These are phyloP conservation scores for Orthonychiurus folsomi DNA, from an alignment of 2,888 invertebrate species.

Conservation along the genomic window DNA sequence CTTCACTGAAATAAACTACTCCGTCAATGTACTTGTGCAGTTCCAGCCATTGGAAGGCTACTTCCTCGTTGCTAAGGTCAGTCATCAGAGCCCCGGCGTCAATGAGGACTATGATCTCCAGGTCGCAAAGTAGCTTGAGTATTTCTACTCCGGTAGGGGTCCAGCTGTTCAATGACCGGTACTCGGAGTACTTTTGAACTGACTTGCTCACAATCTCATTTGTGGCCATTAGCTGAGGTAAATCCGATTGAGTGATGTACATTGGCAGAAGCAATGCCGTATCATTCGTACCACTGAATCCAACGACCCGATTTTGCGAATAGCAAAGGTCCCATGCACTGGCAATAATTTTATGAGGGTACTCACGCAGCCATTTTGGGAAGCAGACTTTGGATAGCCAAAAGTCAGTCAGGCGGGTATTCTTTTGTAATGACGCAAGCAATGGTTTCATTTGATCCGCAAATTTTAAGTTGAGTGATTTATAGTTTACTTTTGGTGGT, in stretches of 20 bases:
- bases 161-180: not conserved
- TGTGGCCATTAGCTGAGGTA: not conserved
- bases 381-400: not conserved
- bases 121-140: not conserved
- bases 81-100: not conserved
- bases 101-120: not conserved
- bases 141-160: not conserved
- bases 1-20: slow-evolving; percentile 16
- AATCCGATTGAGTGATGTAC: not conserved
- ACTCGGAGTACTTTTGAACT: not conserved
- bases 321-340: not conserved
- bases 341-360: not conserved
- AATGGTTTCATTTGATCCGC: not conserved
- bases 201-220: not conserved
- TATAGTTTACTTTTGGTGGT: not conserved
- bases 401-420: not conserved
- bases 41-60: not conserved
- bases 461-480: not conserved
- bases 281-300: not conserved
- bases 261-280: not conserved
- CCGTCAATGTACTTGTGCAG: slow-evolving; percentile 6
- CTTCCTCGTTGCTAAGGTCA: not conserved
- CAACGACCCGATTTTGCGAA: not conserved
- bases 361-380: not conserved
- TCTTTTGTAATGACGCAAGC: not conserved